Evolutionary conservation across 2,888 invertebrate genomes (phyloP).

Genomic region (Tuta absoluta): DNA sequence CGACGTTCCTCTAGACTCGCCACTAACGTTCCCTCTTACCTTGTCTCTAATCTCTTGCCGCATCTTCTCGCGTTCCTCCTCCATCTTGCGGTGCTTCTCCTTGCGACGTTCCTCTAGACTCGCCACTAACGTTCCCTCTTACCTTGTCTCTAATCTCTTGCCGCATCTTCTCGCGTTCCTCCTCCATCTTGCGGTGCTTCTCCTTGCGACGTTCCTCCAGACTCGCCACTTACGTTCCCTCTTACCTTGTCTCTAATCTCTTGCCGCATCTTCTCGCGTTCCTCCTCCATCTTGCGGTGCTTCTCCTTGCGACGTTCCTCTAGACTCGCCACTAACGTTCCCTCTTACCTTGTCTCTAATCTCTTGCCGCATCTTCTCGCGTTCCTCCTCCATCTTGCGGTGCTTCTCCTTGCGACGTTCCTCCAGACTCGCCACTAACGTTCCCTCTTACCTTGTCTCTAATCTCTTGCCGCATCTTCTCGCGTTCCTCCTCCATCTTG

Average conservation of each 20-base stretch:
- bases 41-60: constrained; percentile 99
- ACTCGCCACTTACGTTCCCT: background rate
- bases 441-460: constrained; percentile 98
- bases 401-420: constrained; percentile 81
- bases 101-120: constrained; percentile 79
- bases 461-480: constrained; percentile 87
- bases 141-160: constrained; percentile 99
- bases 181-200: constrained; percentile 99
- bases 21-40: constrained; percentile 90
- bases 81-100: constrained; percentile 97
- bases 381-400: constrained; percentile 99
- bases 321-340: background rate
- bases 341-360: constrained; percentile 93
- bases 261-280: constrained; percentile 99
- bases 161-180: constrained; percentile 99
- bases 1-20: constrained; percentile 79
- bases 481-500: constrained; percentile 97
- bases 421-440: no score
- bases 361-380: constrained; percentile 99
- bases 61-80: constrained; percentile 99
- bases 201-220: constrained; percentile 91
- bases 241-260: constrained; percentile 96
- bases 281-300: constrained; percentile 99
- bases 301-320: constrained; percentile 94
- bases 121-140: constrained; percentile 85